Conservation (phyloP, 2,888 invertebrate species). For the Erpobdella octoculata region DNA sequence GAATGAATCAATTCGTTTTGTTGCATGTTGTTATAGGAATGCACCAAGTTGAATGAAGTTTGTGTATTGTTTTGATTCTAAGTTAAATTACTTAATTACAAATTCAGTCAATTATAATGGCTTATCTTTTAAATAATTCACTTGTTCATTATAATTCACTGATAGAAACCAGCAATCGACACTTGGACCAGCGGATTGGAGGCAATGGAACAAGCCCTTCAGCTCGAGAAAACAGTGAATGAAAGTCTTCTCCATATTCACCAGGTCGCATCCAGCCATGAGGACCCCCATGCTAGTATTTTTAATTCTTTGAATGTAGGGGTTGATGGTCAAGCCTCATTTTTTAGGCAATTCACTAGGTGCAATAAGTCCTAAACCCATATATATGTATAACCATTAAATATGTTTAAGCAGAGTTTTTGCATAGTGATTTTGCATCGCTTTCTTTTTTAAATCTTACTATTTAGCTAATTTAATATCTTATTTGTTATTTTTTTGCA, state of each 20-base stretch:
- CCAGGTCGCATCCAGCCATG: constrained; percentile 59
- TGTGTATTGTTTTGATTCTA: too few species aligned
- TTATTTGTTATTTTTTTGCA: neutral
- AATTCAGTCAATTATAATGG: too few species aligned
- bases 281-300: constrained; percentile 59
- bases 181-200: constrained; percentile 65
- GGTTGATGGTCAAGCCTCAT: neutral
- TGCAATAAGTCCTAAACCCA: too few species aligned
- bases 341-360: neutral
- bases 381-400: too few species aligned
- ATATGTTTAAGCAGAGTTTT: too few species aligned
- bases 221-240: constrained; percentile 71
- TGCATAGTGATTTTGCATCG: neutral
- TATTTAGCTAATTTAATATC: neutral
- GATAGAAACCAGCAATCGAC: constrained; percentile 54
- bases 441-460: neutral
- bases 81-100: too few species aligned
- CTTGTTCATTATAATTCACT: neutral
- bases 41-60: too few species aligned
- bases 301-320: neutral
- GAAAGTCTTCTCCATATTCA: constrained; percentile 64
- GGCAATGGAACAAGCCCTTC: constrained; percentile 66
- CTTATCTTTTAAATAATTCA: neutral
- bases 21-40: too few species aligned
- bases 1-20: too few species aligned